These are phyloP conservation scores for Vanacampus margaritifer DNA, from an alignment of 2,113 vertebrate species.

Conservation along the genomic window DNA sequence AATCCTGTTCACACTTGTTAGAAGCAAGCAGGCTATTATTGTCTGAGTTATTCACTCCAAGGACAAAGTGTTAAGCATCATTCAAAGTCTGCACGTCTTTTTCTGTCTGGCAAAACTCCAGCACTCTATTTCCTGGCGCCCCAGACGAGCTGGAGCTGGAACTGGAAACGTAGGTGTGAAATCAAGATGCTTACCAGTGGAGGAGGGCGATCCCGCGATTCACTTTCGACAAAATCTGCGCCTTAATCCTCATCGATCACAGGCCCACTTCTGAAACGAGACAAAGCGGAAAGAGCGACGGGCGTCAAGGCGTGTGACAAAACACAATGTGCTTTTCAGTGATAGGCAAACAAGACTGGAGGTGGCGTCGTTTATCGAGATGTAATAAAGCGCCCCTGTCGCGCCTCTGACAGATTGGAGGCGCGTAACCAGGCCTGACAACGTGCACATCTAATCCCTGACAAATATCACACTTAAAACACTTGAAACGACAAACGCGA, in stretches of 20 bases:
- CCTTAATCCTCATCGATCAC: slow-evolving; percentile 75
- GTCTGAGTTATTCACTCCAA: slow-evolving; percentile 7
- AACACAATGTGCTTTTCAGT: slow-evolving; percentile 54
- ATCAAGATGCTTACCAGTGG: slow-evolving; percentile 68
- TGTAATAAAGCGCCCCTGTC: slow-evolving; percentile 52
- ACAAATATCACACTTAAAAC: slow-evolving; percentile 54
- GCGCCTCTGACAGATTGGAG: slow-evolving; percentile 57
- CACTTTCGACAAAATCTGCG: slow-evolving; percentile 54
- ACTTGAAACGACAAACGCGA: slow-evolving; percentile 45
- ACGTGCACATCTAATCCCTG: slow-evolving; percentile 47
- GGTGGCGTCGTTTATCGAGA: slow-evolving; percentile 54
- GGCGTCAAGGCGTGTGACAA: slow-evolving; percentile 53
- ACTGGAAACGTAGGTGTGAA: slow-evolving; percentile 30
- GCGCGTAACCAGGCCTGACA: slow-evolving; percentile 47
- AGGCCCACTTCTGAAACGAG: slow-evolving; percentile 58
- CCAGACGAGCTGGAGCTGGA: not conserved
- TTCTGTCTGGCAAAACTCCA: slow-evolving; percentile 21
- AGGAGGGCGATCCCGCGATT: slow-evolving; percentile 62
- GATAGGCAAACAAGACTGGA: slow-evolving; percentile 53
- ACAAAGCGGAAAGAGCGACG: slow-evolving; percentile 46
- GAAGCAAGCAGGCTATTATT: not conserved
- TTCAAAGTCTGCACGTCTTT: slow-evolving; percentile 8
- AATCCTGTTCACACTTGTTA: not conserved
- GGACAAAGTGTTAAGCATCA: slow-evolving; percentile 24
- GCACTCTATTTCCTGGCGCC: not conserved